Conservation (phyloP, 1,140 invertebrate genomes). For the Microplitis mediator region DNA sequence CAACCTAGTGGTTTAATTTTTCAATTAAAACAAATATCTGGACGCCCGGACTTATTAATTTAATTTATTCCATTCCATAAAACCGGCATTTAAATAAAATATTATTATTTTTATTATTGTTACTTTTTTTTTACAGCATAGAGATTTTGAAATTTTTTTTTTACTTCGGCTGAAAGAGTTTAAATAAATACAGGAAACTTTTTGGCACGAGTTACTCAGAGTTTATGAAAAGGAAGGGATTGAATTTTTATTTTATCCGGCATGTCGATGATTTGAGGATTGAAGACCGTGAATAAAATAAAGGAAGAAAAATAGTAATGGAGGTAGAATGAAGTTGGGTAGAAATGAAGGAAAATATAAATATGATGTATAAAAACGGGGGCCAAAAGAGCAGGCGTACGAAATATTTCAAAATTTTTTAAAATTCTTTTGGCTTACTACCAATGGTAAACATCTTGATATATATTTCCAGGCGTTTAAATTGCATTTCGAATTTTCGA, state of each 20-base stretch:
- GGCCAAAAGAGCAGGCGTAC: conserved; percentile 34
- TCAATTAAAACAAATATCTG: neutral
- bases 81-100: neutral
- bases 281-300: neutral
- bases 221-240: conserved; percentile 31
- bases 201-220: conserved; percentile 20
- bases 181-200: conserved; percentile 1
- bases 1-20: conserved; percentile 8
- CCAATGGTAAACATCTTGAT: conserved; percentile 57
- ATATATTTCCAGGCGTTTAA: conserved; percentile 53
- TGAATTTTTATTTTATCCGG: conserved; percentile 31
- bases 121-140: no score
- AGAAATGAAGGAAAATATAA: neutral
- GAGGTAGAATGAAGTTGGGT: no score
- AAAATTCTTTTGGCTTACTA: conserved; percentile 36
- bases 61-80: no score
- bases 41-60: neutral
- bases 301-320: neutral
- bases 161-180: neutral
- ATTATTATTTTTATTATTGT: neutral
- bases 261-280: conserved; percentile 31
- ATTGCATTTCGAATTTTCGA: conserved; percentile 45
- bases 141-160: neutral
- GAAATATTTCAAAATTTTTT: conserved; percentile 42
- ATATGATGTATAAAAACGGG: neutral